phyloP scores from a whole-genome alignment of 2,888 invertebrate species.

The Seira ritae region DNA sequence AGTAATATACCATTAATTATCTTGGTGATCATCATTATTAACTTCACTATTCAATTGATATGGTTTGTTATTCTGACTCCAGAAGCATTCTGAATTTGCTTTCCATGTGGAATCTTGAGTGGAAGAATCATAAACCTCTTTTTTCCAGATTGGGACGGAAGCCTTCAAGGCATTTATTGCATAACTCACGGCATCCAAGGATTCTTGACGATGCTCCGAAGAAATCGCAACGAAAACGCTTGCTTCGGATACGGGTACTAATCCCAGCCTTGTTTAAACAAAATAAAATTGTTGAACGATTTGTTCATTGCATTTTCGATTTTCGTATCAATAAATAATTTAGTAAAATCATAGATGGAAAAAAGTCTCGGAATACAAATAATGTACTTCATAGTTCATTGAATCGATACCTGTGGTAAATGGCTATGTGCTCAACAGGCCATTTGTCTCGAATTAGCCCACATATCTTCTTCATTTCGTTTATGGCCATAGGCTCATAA shows the following conservation, averaged over 20 bases:
- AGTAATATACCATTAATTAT: no score
- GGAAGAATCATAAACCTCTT: slow-evolving; percentile 87
- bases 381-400: no score
- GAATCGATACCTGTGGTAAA: slow-evolving; percentile 92
- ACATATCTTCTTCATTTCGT: slow-evolving; percentile 88
- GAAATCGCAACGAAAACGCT: slow-evolving; percentile 94
- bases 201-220: slow-evolving; percentile 89
- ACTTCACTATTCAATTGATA: neutral
- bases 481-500: slow-evolving; percentile 93
- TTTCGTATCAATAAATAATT: no score
- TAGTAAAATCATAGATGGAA: no score
- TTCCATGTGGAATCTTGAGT: slow-evolving; percentile 88
- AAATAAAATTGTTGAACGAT: no score
- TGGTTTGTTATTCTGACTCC: slow-evolving; percentile 53
- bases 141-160: slow-evolving; percentile 96
- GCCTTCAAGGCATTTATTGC: slow-evolving; percentile 91
- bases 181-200: slow-evolving; percentile 87
- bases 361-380: no score
- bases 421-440: slow-evolving; percentile 87
- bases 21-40: no score
- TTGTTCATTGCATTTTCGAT: no score
- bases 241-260: slow-evolving; percentile 89
- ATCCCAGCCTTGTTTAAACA: slow-evolving; percentile 81
- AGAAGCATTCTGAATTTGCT: slow-evolving; percentile 66
- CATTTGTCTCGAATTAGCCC: slow-evolving; percentile 84